phyloP scores from a whole-genome alignment of 2,797 vertebrate genomes.

The Rousettus madagascariensis region DNA sequence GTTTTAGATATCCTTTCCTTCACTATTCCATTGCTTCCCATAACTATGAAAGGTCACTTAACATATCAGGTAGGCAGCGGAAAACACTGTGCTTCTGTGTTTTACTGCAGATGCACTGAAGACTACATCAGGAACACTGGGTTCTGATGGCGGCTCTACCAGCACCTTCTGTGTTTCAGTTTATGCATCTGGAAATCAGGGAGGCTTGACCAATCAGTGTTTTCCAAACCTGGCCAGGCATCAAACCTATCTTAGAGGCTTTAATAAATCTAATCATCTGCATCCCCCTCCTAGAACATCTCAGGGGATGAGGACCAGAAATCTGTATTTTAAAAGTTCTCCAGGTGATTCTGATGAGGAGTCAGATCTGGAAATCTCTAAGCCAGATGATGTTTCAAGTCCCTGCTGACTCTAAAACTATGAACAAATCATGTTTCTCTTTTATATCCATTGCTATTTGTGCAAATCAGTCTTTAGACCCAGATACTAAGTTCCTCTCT shows the following conservation, averaged over 20 bases:
- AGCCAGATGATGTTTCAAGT: not conserved
- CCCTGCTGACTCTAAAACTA: not conserved
- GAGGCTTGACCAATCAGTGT: not conserved
- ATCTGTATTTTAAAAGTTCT: not conserved
- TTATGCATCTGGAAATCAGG: not conserved
- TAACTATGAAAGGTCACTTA: not conserved
- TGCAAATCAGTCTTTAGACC: not conserved
- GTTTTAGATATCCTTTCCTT: not conserved
- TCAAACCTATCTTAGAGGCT: not conserved
- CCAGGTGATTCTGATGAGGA: not conserved
- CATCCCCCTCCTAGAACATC: not conserved
- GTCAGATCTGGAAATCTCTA: not conserved
- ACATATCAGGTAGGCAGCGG: not conserved
- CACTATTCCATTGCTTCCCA: not conserved
- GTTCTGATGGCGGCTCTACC: not conserved
- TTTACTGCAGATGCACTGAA: not conserved
- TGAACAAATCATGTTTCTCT: not conserved
- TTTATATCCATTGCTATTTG: not conserved
- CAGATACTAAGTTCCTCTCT: slow-evolving; percentile 6
- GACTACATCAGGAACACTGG: too few species aligned
- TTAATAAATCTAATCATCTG: not conserved
- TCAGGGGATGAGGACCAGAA: not conserved
- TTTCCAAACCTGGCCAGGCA: not conserved
- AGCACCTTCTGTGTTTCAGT: not conserved
- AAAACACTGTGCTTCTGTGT: not conserved